Evolutionary conservation across 37 sponge, comb jelly and placozoan genomes (phyloP).

Genomic region (Eunapius fragilis): DNA sequence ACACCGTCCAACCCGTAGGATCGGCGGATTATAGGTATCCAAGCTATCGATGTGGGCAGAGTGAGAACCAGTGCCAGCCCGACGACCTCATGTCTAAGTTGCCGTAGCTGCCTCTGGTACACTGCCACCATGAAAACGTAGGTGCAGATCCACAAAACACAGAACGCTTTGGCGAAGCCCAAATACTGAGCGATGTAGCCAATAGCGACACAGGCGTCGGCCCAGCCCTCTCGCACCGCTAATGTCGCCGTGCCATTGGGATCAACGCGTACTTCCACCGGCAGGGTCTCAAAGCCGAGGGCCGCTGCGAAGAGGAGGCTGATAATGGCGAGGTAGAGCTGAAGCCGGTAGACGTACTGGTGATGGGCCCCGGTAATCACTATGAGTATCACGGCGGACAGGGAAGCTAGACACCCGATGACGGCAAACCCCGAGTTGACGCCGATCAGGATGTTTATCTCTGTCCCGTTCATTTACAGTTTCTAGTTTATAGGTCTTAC

Average conservation of each 20-base stretch:
- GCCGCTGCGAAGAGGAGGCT: background rate
- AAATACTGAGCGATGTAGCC: background rate
- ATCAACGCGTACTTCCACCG: background rate
- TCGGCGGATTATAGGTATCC: background rate
- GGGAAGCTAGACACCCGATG: background rate
- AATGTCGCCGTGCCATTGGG: background rate
- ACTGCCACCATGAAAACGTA: background rate
- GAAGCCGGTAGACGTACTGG: background rate
- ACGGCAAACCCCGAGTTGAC: background rate
- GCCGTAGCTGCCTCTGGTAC: background rate
- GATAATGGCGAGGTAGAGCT: background rate
- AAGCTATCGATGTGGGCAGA: background rate
- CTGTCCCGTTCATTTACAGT: no score
- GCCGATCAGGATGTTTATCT: background rate
- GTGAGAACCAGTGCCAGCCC: background rate
- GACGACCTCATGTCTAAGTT: background rate
- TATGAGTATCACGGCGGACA: background rate
- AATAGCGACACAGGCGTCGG: background rate
- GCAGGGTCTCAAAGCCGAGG: background rate
- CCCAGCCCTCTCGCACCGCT: background rate
- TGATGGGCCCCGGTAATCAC: background rate
- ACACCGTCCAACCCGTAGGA: background rate
- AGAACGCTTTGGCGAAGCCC: background rate
- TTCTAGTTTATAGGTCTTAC: no score
- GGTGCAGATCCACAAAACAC: background rate